These are phyloP conservation scores for Euclidia mi DNA, from an alignment of 2,888 invertebrate species.

Conservation along the genomic window DNA sequence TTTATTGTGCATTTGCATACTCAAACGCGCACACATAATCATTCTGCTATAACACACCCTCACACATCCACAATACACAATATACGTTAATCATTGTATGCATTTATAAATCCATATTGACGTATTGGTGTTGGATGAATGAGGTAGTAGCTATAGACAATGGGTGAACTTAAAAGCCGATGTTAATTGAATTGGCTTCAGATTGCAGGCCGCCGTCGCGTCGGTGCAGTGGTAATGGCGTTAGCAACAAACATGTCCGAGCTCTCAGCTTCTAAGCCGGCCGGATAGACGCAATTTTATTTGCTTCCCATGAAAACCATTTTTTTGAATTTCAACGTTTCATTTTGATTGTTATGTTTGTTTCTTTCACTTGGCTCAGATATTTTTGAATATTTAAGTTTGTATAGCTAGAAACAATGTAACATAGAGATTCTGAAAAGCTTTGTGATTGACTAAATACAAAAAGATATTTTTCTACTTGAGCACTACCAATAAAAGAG, in stretches of 20 bases:
- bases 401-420: too few relatives aligned
- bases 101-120: slow-evolving; percentile 12
- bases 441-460: too few relatives aligned
- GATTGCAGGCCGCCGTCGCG: slow-evolving; percentile 83
- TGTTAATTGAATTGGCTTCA: slow-evolving; percentile 87
- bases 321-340: not conserved
- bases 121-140: slow-evolving; percentile 13
- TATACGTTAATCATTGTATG: not conserved
- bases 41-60: not conserved
- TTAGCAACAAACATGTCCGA: slow-evolving; percentile 80
- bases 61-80: not conserved
- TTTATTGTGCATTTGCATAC: too few relatives aligned
- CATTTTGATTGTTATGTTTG: not conserved
- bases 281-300: slow-evolving; percentile 33
- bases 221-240: slow-evolving; percentile 79
- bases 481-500: too few relatives aligned
- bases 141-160: slow-evolving; percentile 56
- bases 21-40: too few relatives aligned
- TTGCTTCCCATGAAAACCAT: slow-evolving; percentile 37
- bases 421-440: too few relatives aligned
- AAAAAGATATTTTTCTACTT: too few relatives aligned
- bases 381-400: too few relatives aligned
- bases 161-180: slow-evolving; percentile 81
- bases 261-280: slow-evolving; percentile 65
- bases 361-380: not conserved